These are phyloP conservation scores for Ochlodes sylvanus DNA, from an alignment of 2,888 invertebrate species.

Conservation along the genomic window DNA sequence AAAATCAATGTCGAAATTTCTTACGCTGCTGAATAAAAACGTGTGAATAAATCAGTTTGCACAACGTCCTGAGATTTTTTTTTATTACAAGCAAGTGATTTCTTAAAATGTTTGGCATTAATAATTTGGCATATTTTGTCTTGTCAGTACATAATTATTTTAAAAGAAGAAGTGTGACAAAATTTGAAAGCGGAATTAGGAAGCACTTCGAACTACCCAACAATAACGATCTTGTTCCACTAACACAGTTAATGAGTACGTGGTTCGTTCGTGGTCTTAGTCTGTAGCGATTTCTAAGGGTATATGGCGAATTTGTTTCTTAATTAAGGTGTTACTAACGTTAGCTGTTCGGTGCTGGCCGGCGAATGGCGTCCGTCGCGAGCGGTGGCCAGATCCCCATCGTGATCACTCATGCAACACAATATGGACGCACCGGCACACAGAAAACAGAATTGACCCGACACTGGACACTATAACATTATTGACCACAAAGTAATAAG, in stretches of 20 bases:
- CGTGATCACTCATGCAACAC: slow-evolving; percentile 79
- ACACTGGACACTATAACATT: slow-evolving; percentile 48
- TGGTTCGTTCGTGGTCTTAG: too few relatives aligned
- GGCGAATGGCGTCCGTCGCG: slow-evolving; percentile 77
- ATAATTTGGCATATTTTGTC: not conserved
- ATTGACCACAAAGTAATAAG: slow-evolving; percentile 45
- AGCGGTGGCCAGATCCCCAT: slow-evolving; percentile 68
- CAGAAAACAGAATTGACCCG: slow-evolving; percentile 67
- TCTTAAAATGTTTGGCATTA: not conserved
- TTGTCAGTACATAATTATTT: not conserved
- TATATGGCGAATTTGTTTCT: not conserved
- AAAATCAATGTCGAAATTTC: too few relatives aligned
- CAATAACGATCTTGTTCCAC: not conserved
- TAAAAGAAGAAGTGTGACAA: slow-evolving; percentile 5
- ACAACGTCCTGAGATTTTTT: not conserved
- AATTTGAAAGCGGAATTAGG: slow-evolving; percentile 14
- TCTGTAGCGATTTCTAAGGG: not conserved
- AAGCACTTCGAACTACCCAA: slow-evolving; percentile 8
- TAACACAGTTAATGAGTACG: not conserved
- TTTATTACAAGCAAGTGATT: not conserved
- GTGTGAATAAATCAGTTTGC: too few relatives aligned
- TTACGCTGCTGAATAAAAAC: too few relatives aligned
- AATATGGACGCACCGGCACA: slow-evolving; percentile 67
- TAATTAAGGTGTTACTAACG: slow-evolving; percentile 60
- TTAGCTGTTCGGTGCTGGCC: slow-evolving; percentile 81